Base-by-base conservation (phyloP, 2,888 invertebrate genomes). In the Drosophila monieri region DNA sequence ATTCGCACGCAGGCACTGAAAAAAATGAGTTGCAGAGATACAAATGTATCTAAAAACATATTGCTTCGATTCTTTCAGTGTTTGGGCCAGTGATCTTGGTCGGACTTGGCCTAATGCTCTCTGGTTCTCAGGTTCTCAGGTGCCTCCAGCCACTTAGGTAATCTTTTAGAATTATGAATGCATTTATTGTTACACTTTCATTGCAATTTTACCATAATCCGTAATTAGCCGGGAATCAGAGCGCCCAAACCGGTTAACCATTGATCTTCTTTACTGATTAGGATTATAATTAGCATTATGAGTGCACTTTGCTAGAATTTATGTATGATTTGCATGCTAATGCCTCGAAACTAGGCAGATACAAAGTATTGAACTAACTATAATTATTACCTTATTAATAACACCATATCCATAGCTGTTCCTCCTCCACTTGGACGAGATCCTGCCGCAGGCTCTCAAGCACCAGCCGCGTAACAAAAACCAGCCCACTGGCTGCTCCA, bases 361-460 rank as follows among this genome's bases (percentile, higher is more conserved):
- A 35, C 35, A 35, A 35, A 35, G 35, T 18, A 41, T 18, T 18
- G 0, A n/a, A 44, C 35, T 58, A 41, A 30, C n/a, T 67, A 41
- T 27, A 5, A 35, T 53, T 18, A 18, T 18, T 18, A 18, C 18
- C 18, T 18, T 18, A 18, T 18, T 18, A 18, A 18, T 18, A 18
- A 18, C 18, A 18, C 35, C 35, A 41, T 25, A 64, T 61, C 9
- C n/a, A 1, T 47, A 97, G 97, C 91, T 97, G 44, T 96, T 97
- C 90, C 92, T 97, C 9, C 93, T 97, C 77, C 97, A 97, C 88
- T 93, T 97, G 93, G 97, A 97, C 80, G 95, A 96, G 77, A 94
- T 97, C 49, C 93, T 96, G 47, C 94, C 95, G 1, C 89, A 89
- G 69, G 80, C 89, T 0, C 41, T 90, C 2, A 93, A 93, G 76